These are phyloP conservation scores for Acrobasis repandana DNA, from an alignment of 2,888 invertebrate genomes.

Conservation along the genomic window DNA sequence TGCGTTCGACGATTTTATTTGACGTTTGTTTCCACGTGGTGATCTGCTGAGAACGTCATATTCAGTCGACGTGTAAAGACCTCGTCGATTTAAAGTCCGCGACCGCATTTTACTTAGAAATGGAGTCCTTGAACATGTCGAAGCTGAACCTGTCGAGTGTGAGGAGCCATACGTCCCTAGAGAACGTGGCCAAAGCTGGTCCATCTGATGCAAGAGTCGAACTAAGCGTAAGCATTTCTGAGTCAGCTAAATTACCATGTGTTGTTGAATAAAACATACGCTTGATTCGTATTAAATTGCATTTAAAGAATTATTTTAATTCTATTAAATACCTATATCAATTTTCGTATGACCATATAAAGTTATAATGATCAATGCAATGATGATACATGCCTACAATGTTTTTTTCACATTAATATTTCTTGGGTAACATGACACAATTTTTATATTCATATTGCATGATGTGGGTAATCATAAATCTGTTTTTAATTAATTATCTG, in stretches of 20 bases:
- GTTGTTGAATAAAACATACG: conserved; percentile 19
- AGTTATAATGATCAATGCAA: neutral
- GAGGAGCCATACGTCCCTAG: conserved; percentile 53
- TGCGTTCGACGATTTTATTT: conserved; percentile 48
- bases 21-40: conserved; percentile 80
- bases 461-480: neutral
- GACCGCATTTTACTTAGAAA: conserved; percentile 46
- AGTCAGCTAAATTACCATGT: conserved; percentile 29
- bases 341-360: neutral
- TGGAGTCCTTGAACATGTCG: conserved; percentile 76
- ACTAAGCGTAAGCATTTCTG: conserved; percentile 53
- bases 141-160: conserved; percentile 70
- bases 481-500: neutral
- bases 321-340: neutral
- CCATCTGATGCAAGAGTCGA: conserved; percentile 56
- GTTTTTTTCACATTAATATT: neutral
- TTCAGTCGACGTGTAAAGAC: conserved; percentile 72
- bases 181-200: conserved; percentile 53
- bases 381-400: too few species aligned
- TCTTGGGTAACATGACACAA: neutral
- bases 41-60: conserved; percentile 51
- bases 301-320: neutral
- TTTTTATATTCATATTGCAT: neutral
- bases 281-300: neutral
- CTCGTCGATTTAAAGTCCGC: conserved; percentile 47